phyloP scores from a whole-genome alignment of 2,113 vertebrate species.

The Glaucidium brasilianum region DNA sequence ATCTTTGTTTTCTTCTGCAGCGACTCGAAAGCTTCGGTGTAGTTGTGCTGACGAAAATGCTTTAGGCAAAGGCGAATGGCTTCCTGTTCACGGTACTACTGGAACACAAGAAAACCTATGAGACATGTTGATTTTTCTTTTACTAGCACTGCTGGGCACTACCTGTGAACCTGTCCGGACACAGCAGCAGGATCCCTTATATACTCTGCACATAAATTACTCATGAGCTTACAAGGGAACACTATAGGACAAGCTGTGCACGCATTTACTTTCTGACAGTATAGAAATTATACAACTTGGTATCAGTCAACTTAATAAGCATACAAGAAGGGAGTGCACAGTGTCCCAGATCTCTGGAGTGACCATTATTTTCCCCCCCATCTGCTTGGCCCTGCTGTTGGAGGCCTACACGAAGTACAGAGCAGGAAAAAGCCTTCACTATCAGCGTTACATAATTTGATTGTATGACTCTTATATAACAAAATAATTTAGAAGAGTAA shows the following conservation, averaged over 20 bases:
- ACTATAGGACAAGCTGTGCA: not conserved
- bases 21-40: slow-evolving; percentile 98
- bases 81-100: slow-evolving; percentile 99
- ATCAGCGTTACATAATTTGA: slow-evolving; percentile 52
- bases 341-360: slow-evolving; percentile 6
- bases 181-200: not conserved
- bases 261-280: not conserved
- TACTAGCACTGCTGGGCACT: not conserved
- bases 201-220: rapidly evolving
- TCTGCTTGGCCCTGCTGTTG: not conserved
- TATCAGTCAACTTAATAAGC: not conserved
- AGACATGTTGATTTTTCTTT: slow-evolving; percentile 57
- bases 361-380: not conserved
- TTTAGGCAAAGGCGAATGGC: slow-evolving; percentile 98
- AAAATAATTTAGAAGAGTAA: slow-evolving; percentile 61
- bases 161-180: not conserved
- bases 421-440: slow-evolving; percentile 27
- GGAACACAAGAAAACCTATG: slow-evolving; percentile 73
- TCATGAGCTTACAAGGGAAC: not conserved
- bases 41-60: slow-evolving; percentile 98
- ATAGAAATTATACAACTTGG: not conserved
- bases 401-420: slow-evolving; percentile 8
- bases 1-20: slow-evolving; percentile 99
- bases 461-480: slow-evolving; percentile 64
- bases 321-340: not conserved